Evolutionary conservation across 2,888 invertebrate species (phyloP).

Genomic region (Phortica magna): DNA sequence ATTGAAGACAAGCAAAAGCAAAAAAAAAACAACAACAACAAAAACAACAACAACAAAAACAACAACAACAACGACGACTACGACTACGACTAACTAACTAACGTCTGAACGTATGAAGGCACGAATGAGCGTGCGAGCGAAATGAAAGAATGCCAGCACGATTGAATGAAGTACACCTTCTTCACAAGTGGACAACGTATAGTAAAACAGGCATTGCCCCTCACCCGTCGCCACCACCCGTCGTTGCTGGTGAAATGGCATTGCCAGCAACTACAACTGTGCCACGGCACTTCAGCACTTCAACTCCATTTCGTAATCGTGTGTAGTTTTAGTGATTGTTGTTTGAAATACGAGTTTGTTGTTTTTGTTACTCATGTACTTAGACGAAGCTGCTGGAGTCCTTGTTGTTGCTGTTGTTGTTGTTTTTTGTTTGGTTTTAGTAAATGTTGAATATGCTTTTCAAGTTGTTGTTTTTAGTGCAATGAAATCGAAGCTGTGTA

Average conservation of each 20-base stretch:
- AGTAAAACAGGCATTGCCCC: not conserved
- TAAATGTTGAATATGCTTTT: constrained; percentile 16
- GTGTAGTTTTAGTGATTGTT: constrained; percentile 15
- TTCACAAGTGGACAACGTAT: not conserved
- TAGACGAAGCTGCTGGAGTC: not conserved
- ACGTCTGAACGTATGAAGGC: not conserved
- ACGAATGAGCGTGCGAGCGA: not conserved
- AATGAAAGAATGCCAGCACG: not conserved
- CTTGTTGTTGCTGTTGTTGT: not conserved
- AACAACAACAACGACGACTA: not conserved
- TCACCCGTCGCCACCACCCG: not conserved
- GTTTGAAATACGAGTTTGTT: not conserved
- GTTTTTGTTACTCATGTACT: not conserved
- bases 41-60: not conserved
- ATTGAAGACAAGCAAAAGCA: constrained; percentile 1
- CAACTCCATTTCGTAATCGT: constrained; percentile 1
- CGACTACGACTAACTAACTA: not conserved
- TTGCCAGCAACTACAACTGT: too few species aligned
- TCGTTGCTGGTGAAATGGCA: not conserved
- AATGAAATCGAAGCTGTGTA: constrained; percentile 11
- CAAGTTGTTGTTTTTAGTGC: constrained; percentile 12
- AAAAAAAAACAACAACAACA: not conserved
- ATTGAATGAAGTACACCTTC: not conserved
- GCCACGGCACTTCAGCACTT: not conserved
- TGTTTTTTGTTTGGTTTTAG: not conserved